Evolutionary conservation across 2,888 invertebrate genomes (phyloP).

Genomic region (Galerucella nymphaeae): DNA sequence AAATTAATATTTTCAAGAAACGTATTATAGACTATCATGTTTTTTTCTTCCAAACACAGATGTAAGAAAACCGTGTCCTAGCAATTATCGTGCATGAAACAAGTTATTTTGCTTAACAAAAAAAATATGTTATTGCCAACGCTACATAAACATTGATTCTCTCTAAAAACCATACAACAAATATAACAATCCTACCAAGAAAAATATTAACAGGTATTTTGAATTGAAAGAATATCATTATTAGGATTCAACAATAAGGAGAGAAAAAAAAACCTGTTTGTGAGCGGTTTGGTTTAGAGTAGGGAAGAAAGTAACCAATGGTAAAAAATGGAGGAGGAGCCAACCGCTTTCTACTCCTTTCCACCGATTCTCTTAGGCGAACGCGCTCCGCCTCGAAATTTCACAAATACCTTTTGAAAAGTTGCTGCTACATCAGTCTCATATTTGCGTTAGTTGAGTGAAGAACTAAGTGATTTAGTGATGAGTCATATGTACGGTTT

Average conservation of each 20-base stretch:
- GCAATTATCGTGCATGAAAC: slow-evolving; percentile 17
- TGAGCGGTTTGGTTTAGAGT: slow-evolving; percentile 49
- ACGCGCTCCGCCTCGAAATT: slow-evolving; percentile 50
- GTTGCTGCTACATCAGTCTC: slow-evolving; percentile 54
- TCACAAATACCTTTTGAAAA: slow-evolving; percentile 53
- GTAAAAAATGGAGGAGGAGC: slow-evolving; percentile 60
- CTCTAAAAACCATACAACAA: slow-evolving; percentile 36
- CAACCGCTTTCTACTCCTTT: slow-evolving; percentile 51
- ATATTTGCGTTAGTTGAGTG: slow-evolving; percentile 49
- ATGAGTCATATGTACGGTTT: slow-evolving; percentile 59
- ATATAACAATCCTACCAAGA: slow-evolving; percentile 47
- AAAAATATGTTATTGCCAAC: slow-evolving; percentile 23
- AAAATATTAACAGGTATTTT: slow-evolving; percentile 54
- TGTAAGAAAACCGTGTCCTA: slow-evolving; percentile 19
- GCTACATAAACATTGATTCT: slow-evolving; percentile 20
- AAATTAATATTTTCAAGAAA: slow-evolving; percentile 4
- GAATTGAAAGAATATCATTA: slow-evolving; percentile 54
- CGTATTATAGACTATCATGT: not conserved
- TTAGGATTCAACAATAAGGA: slow-evolving; percentile 46
- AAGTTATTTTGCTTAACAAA: slow-evolving; percentile 25
- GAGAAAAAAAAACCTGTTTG: slow-evolving; percentile 48
- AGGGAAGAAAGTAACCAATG: slow-evolving; percentile 59
- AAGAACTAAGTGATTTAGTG: slow-evolving; percentile 44
- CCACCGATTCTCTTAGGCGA: slow-evolving; percentile 53
- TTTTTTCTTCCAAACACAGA: not conserved